Evolutionary conservation across 2,113 vertebrate genomes (phyloP).

Genomic region (Dromaius novaehollandiae): DNA sequence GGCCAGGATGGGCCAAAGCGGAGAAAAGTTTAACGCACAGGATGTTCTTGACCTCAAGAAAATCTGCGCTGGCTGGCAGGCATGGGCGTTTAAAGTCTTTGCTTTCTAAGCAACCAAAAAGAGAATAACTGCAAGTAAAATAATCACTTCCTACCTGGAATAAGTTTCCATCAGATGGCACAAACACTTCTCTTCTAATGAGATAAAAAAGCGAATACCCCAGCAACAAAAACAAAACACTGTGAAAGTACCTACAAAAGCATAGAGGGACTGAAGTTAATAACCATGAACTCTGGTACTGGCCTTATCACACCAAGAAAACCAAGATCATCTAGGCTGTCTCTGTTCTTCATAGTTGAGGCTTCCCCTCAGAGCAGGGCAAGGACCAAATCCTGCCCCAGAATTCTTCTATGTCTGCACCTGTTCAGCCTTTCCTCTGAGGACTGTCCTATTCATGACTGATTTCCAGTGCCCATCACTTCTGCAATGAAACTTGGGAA

Average conservation of each 20-base stretch:
- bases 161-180: background rate
- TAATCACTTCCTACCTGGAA: background rate
- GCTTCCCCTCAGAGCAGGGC: background rate
- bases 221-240: background rate
- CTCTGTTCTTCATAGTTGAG: background rate
- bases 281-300: fast-evolving
- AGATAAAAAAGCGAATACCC: background rate
- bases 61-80: background rate
- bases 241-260: background rate
- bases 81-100: fast-evolving
- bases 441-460: fast-evolving
- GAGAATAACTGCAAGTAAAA: background rate
- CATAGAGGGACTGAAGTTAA: fast-evolving
- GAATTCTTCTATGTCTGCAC: background rate
- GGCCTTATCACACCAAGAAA: background rate
- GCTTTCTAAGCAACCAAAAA: background rate
- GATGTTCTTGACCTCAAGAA: background rate
- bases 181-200: background rate
- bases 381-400: fast-evolving
- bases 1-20: background rate
- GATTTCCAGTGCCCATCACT: background rate
- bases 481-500: background rate
- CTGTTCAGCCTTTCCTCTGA: background rate
- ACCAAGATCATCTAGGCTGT: fast-evolving
- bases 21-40: background rate